A percentile compares a stretch with the other conserved stretches of the same genome.
phyloP scores from a whole-genome alignment of 92 coral and sea anemone species.

The Bergia puertoricense region DNA sequence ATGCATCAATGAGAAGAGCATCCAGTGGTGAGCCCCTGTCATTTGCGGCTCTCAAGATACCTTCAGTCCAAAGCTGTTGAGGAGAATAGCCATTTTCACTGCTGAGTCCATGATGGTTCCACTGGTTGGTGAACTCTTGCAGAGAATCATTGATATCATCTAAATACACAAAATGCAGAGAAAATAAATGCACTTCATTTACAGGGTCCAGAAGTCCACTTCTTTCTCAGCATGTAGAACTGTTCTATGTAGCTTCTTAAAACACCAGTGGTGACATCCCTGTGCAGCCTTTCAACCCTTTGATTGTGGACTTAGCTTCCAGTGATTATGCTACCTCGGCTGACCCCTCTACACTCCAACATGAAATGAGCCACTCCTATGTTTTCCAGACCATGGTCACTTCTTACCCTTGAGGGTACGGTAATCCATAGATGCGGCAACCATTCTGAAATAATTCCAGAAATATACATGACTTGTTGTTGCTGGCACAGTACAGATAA shows the following conservation, averaged over 20 bases:
- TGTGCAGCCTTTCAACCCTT: slow-evolving; percentile 48
- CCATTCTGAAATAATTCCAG: slow-evolving; percentile 44
- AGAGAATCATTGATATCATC: slow-evolving; percentile 37
- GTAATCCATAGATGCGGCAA: slow-evolving; percentile 31
- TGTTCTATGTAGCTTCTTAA: slow-evolving; percentile 27
- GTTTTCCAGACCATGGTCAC: slow-evolving; percentile 52
- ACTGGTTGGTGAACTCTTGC: slow-evolving; percentile 43
- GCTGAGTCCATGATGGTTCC: slow-evolving; percentile 51
- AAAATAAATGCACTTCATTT: slow-evolving; percentile 46
- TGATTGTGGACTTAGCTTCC: slow-evolving; percentile 47
- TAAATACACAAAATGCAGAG: slow-evolving; percentile 47
- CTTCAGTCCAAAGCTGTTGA: slow-evolving; percentile 43
- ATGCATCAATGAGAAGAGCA: slow-evolving; percentile 52
- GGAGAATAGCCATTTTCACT: slow-evolving; percentile 46
- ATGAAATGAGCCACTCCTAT: slow-evolving; percentile 45
- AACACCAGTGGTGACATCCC: slow-evolving; percentile 51
- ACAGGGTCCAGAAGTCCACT: slow-evolving; percentile 48
- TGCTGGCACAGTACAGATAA: slow-evolving; percentile 34
- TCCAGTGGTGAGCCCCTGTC: slow-evolving; percentile 52
- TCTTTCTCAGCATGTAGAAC: slow-evolving; percentile 43
- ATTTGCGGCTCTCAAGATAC: slow-evolving; percentile 42
- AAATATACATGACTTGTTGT: slow-evolving; percentile 45
- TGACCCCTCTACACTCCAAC: slow-evolving; percentile 45
- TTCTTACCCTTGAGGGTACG: slow-evolving; percentile 40
- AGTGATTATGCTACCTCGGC: slow-evolving; percentile 46